Evolutionary conservation across 1,140 invertebrate genomes (phyloP).

Genomic region (Drosophila setifemur): DNA sequence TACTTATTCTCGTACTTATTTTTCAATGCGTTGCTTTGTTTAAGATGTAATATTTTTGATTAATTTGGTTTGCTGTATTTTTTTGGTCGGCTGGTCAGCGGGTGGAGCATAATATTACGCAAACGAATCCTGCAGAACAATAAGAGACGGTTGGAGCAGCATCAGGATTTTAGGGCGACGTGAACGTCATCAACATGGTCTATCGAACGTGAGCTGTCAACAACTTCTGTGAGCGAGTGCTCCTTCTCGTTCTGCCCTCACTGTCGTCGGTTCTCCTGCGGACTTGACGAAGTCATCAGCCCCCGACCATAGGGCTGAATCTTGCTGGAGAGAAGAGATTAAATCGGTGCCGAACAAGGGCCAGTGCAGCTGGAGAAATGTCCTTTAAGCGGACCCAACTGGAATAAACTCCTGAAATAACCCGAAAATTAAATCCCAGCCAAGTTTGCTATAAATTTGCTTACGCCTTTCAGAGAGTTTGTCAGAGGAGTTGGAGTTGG

Average conservation of each 20-base stretch:
- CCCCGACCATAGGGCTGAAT: constrained; percentile 52
- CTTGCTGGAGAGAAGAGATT: constrained; percentile 69
- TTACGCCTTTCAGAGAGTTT: constrained; percentile 71
- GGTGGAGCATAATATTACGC: constrained; percentile 61
- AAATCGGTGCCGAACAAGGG: constrained; percentile 65
- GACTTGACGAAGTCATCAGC: constrained; percentile 28
- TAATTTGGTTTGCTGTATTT: constrained; percentile 71
- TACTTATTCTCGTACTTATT: no score
- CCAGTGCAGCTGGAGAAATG: constrained; percentile 19
- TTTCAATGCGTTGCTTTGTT: no score
- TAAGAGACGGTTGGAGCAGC: constrained; percentile 8
- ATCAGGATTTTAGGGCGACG: constrained; percentile 26
- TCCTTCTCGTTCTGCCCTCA: no score
- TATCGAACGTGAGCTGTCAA: constrained; percentile 78
- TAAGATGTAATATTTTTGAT: constrained; percentile 69
- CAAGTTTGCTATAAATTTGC: constrained; percentile 74
- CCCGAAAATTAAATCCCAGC: constrained; percentile 51
- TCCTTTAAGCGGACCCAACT: constrained; percentile 41
- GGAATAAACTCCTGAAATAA: neutral
- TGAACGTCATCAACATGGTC: constrained; percentile 44
- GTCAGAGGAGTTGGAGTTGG: constrained; percentile 24
- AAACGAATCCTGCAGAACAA: constrained; percentile 41
- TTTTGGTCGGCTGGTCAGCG: constrained; percentile 55
- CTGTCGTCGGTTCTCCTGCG: constrained; percentile 10
- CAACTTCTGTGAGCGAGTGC: constrained; percentile 50